Base-by-base conservation (phyloP, 1,140 invertebrate genomes). In the Camponotus pennsylvanicus region DNA sequence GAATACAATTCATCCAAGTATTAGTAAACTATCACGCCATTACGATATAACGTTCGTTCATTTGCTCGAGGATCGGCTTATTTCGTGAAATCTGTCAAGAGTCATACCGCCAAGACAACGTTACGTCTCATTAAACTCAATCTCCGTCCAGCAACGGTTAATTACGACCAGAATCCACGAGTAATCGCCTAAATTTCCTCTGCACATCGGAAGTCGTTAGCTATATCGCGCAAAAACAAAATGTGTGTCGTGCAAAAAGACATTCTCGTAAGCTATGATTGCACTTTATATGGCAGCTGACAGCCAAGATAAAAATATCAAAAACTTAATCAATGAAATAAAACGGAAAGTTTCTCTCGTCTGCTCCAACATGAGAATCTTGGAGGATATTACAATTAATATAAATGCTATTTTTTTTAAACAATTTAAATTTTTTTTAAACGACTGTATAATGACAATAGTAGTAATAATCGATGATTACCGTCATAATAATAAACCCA, bases 111-210 rank as follows among this genome's bases (percentile, higher is more conserved):
- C 57, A 63, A 61, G 37, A 57, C 40, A 11, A 49, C 32, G 61
- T 13, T 52, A 52, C 61, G 76, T 79, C 76, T 67, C 76, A 79
- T 79, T 79, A 79, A 79, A 52, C 61, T 79, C 76, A 79, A 67
- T 79, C 61, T 67, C 61, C 42, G 76, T 52, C 61, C 42, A n/a
- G 61, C 61, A 67, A 67, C 42, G 52, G 42, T 79, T 79, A 79
- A 79, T 79, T 79, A 79, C 76, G 34, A 52, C 61, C 61, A 66
- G 61, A 67, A 79, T 79, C 32, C 42, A n/a, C 42, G n/a, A 79
- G 76, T 63, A 67, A 79, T 79, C 42, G 61, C 45, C 61, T 42
- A 79, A 79, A 79, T 79, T 79, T 79, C 42, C 76, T 79, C 67
- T 32, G 42, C 76, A 67, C 42, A 32, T 63, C 52, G 76, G 61